Evolutionary conservation across 2,797 vertebrate species (phyloP), one percentile per base, ranked within the genome.

Genomic region (Columba guinea): DNA sequence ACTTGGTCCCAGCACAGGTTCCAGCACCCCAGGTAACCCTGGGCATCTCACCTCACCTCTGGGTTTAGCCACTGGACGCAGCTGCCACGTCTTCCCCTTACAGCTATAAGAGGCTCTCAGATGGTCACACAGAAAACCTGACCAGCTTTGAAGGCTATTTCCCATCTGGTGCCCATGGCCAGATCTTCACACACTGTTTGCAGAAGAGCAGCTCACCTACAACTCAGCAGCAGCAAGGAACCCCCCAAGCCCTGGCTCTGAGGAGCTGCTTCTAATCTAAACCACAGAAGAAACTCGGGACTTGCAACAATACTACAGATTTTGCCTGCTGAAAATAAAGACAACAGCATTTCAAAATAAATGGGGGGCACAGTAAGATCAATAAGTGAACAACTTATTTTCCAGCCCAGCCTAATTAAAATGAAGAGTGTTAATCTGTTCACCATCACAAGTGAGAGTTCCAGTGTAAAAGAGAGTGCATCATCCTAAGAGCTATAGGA

Each of bases 341-440:
- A 63, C 41, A 68, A 59, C 12, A 78, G 41, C 59, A 68, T 68
- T 85, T 74, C 64, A 69, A 82, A 89, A 68, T 35, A 79, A 56
- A 55, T 18, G 27, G 19, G 19, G 11, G 76, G 20, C 60, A 68
- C 37, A 63, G 9, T 6, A 32, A 81, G 63, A 82, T 78, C 49
- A 81, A 13, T 44, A 84, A 55, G 68, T 44, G 59, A 79, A 58
- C 55, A 46, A 32, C 44, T 70, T 62, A 48, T 79, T 89, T 90
- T 52, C 71, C 83, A 90, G 83, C 60, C 46, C 77, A 81, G 71
- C 17, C 84, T 86, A 90, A 95, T 91, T 90, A 90, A 95, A 94
- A 77, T 9, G 3, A 93, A 80, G 46, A 7, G 2, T 34, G 53
- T 80, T 82, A 77, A 24, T 74, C 59, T 49, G 9, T 56, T 90